Evolutionary conservation across 2,797 vertebrate genomes (phyloP).

Genomic region (Botia kubotai): DNA sequence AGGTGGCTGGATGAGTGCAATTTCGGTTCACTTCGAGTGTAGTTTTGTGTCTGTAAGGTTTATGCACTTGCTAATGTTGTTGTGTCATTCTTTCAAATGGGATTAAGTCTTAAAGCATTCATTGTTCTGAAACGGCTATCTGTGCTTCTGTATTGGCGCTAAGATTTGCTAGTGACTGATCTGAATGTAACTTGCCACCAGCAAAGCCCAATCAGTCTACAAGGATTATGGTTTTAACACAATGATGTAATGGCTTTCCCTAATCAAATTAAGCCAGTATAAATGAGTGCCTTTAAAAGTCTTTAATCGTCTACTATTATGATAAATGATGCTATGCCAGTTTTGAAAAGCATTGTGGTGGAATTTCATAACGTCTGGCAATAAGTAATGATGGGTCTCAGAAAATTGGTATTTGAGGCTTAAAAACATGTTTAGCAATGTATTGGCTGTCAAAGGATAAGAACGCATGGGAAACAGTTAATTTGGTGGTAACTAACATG

Average conservation of each 20-base stretch:
- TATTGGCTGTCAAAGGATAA: conserved; percentile 3
- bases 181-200: conserved; percentile 53
- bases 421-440: conserved; percentile 9
- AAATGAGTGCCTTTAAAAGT: conserved; percentile 59
- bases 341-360: conserved; percentile 23
- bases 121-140: conserved; percentile 14
- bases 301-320: conserved; percentile 34
- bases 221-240: conserved; percentile 14
- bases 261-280: conserved; percentile 43
- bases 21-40: conserved; percentile 41
- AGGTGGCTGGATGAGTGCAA: conserved; percentile 45
- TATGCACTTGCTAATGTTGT: conserved; percentile 43
- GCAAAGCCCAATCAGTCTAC: conserved; percentile 42
- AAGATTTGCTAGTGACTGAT: conserved; percentile 17
- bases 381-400: conserved; percentile 48
- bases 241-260: conserved; percentile 22
- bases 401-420: conserved; percentile 7
- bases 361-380: conserved; percentile 49
- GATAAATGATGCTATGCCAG: conserved; percentile 35
- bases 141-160: not conserved
- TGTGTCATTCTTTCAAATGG: conserved; percentile 1
- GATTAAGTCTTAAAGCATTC: conserved; percentile 28
- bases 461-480: not conserved
- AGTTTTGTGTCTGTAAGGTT: conserved; percentile 42
- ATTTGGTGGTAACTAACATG: not conserved